These are phyloP conservation scores for Noctua janthina DNA, from an alignment of 2,888 invertebrate genomes.

Conservation along the genomic window DNA sequence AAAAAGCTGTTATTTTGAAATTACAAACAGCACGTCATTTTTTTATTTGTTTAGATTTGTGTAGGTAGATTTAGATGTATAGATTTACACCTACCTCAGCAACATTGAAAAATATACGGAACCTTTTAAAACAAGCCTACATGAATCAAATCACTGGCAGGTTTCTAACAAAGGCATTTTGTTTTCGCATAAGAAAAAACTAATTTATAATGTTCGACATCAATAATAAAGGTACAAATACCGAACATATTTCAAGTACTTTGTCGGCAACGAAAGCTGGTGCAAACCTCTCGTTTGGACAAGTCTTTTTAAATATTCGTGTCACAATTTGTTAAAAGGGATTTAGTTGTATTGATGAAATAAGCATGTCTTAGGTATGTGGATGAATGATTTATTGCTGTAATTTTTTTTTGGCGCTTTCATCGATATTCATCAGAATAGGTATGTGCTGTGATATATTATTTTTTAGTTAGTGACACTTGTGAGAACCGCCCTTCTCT, in stretches of 20 bases:
- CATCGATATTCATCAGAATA: neutral
- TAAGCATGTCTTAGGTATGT: slow-evolving; percentile 17
- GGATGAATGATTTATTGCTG: slow-evolving; percentile 35
- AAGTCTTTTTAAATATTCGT: slow-evolving; percentile 25
- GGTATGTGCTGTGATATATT: slow-evolving; percentile 26
- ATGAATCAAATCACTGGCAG: neutral
- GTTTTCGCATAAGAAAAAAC: slow-evolving; percentile 28
- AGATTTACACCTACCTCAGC: neutral
- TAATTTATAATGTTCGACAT: slow-evolving; percentile 46
- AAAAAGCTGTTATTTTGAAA: too few species aligned
- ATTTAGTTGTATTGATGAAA: slow-evolving; percentile 46
- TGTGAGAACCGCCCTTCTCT: slow-evolving; percentile 29
- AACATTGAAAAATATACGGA: slow-evolving; percentile 24
- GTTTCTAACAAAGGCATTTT: slow-evolving; percentile 42
- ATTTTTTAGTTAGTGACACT: slow-evolving; percentile 20
- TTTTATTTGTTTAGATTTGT: too few species aligned
- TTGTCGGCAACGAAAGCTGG: slow-evolving; percentile 39
- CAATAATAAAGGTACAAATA: slow-evolving; percentile 25
- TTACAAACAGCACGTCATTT: too few species aligned
- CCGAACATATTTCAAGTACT: slow-evolving; percentile 28
- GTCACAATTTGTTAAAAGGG: slow-evolving; percentile 52
- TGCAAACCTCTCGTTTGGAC: slow-evolving; percentile 32
- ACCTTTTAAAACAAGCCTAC: slow-evolving; percentile 6
- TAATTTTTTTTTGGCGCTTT: slow-evolving; percentile 14
- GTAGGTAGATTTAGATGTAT: too few species aligned